Percentiles rank a stretch among this genome's conserved stretches.
These are phyloP conservation scores for Drosophila ananassae DNA, from an alignment of 1,140 invertebrate genomes.

Conservation along the genomic window DNA sequence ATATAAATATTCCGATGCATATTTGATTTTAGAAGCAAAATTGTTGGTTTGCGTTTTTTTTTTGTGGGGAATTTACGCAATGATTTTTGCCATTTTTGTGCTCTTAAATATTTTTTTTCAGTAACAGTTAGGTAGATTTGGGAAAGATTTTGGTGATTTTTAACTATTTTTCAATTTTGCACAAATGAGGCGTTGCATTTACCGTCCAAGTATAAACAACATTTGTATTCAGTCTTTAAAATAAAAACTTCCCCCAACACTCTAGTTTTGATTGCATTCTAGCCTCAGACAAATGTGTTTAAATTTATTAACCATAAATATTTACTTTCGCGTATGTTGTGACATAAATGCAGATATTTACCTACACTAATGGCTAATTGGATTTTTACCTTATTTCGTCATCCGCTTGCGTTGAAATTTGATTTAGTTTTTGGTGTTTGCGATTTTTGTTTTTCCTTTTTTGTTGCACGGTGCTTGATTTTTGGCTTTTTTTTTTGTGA, in stretches of 20 bases:
- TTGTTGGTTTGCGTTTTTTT: slow-evolving; percentile 23
- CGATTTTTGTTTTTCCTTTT: slow-evolving; percentile 41
- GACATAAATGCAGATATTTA: slow-evolving; percentile 48
- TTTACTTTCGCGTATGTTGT: slow-evolving; percentile 27
- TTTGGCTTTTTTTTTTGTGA: slow-evolving; percentile 57
- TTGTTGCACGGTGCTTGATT: slow-evolving; percentile 66
- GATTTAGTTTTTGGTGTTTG: slow-evolving; percentile 56
- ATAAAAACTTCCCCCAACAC: slow-evolving; percentile 49
- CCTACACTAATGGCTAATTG: slow-evolving; percentile 70
- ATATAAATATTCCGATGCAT: slow-evolving; percentile 53
- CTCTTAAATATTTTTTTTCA: slow-evolving; percentile 17
- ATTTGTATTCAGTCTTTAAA: slow-evolving; percentile 65
- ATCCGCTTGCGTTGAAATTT: slow-evolving; percentile 63
- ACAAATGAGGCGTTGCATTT: slow-evolving; percentile 6
- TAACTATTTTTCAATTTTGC: neutral
- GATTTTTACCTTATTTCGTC: slow-evolving; percentile 42
- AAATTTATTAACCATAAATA: slow-evolving; percentile 14
- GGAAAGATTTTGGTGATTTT: slow-evolving; percentile 17
- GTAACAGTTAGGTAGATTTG: slow-evolving; percentile 30
- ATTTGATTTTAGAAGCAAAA: slow-evolving; percentile 54
- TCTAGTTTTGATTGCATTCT: slow-evolving; percentile 37
- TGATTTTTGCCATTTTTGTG: slow-evolving; percentile 11
- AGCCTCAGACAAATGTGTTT: slow-evolving; percentile 32
- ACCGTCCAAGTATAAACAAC: slow-evolving; percentile 22
- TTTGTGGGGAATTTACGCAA: slow-evolving; percentile 7